Evolutionary conservation across 2,113 vertebrate genomes (phyloP).

Genomic region (Anoplopoma fimbria): DNA sequence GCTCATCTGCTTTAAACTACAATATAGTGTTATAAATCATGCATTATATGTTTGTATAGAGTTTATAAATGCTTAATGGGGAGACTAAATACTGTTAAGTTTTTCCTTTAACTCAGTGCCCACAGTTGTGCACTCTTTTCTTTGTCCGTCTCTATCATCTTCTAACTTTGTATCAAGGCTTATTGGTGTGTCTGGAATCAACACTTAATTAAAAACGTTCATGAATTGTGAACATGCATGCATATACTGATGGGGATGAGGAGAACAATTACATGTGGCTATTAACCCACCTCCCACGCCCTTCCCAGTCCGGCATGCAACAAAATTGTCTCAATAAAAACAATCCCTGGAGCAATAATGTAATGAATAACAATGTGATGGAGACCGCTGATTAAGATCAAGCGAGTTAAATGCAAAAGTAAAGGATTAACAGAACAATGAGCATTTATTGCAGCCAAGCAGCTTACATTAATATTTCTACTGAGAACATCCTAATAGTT

Average conservation of each 20-base stretch:
- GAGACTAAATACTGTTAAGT: background rate
- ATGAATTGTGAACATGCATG: background rate
- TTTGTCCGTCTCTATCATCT: background rate
- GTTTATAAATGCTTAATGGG: background rate
- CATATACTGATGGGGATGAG: background rate
- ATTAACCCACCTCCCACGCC: background rate
- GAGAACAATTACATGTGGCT: background rate
- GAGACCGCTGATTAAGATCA: background rate
- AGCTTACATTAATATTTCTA: constrained; percentile 8
- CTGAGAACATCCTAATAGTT: constrained; percentile 18
- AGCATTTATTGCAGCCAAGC: constrained; percentile 63
- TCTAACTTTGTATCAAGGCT: background rate
- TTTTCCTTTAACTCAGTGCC: background rate
- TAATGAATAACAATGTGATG: background rate
- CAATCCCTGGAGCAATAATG: background rate
- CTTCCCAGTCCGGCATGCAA: background rate
- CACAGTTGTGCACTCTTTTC: background rate
- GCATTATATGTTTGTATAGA: background rate
- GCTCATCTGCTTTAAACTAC: background rate
- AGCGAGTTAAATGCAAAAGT: constrained; percentile 17
- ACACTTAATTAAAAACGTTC: background rate
- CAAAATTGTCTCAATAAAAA: constrained; percentile 7
- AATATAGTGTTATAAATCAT: background rate
- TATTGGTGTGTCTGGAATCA: background rate
- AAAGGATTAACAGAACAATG: constrained; percentile 15